Base-by-base conservation (phyloP, 2,888 invertebrate genomes). In the Pristionchus entomophagus region DNA sequence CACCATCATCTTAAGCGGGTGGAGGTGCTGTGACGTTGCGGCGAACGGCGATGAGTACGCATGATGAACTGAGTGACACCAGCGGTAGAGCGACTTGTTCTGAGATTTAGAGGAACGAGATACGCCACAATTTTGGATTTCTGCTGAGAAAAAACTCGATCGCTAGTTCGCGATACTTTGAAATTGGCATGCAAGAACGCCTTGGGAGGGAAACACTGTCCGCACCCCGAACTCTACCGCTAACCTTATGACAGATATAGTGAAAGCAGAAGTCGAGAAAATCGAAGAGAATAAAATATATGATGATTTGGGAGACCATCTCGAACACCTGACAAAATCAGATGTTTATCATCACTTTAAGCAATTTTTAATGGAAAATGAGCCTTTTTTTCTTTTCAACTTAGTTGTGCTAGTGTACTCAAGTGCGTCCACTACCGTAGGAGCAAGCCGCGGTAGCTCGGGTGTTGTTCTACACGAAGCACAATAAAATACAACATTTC, bases 1-100 rank as follows among this genome's bases (percentile, higher is more conserved):
- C n/a, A 94, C 94, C 88, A 94, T 92, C 59, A 95, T 93, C 92
- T 94, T 94, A 93, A 94, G 94, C 0, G 94, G 94, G 88, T 95
- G 94, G 12, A 94, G 93, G 89, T 95, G 94, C 90, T 94, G 94
- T 8, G 94, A 94, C 17, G 94, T 93, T 92, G 94, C 94, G 82
- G 93, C 92, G 88, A 94, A 94, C 17, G 94, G 94, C 10, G 93
- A 92, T 86, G 93, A 92, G 93, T 94, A 95, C 88, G 94, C 93
- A 91, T 94, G 94, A 88, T 94, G 94, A 22, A 94, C 91, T 0
- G 94, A 93, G 89, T 94, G 94, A 84, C 94, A 94, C 92, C 94
- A 94, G 51, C 93, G 92, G 91, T 94, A 94, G 81, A 94, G 92
- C 89, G 94, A 94, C 26, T 94, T 92, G 17, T 94, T 88, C 90